Evolutionary conservation across 2,113 vertebrate genomes (phyloP).

Genomic region (Tiliqua scincoides): DNA sequence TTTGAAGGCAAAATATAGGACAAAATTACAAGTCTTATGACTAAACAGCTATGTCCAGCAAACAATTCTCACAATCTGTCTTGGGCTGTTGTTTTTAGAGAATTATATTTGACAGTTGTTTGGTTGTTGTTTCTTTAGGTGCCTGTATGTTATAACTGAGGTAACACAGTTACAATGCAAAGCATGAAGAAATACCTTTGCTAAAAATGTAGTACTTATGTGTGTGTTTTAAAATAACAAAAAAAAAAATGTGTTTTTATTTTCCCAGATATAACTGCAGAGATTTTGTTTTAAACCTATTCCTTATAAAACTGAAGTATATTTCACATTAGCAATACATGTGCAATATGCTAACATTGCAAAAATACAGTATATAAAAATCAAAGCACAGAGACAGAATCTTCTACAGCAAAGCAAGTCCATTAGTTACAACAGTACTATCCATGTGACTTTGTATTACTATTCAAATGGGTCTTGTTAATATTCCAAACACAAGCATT

Average conservation of each 20-base stretch:
- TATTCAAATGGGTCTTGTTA: neutral
- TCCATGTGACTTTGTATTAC: neutral
- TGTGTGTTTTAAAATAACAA: too few species aligned
- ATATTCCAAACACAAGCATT: slow-evolving; percentile 21
- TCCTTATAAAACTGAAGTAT: neutral
- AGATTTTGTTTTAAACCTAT: slow-evolving; percentile 7
- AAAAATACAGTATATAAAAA: slow-evolving; percentile 10
- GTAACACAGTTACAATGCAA: neutral
- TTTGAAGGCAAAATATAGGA: neutral
- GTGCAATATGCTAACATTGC: slow-evolving; percentile 8
- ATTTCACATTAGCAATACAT: slow-evolving; percentile 27
- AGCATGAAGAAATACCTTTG: neutral
- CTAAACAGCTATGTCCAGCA: slow-evolving; percentile 37
- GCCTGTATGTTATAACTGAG: neutral
- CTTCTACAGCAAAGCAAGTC: neutral
- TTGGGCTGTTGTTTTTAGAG: slow-evolving; percentile 43
- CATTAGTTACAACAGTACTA: neutral
- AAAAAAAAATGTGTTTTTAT: too few species aligned
- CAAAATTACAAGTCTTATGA: slow-evolving; percentile 4
- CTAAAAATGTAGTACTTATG: slow-evolving; percentile 18
- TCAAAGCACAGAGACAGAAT: slow-evolving; percentile 21
- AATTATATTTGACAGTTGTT: slow-evolving; percentile 23
- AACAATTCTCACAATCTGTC: slow-evolving; percentile 26
- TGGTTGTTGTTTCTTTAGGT: neutral
- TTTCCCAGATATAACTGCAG: slow-evolving; percentile 17